Conservation (phyloP, 2,888 invertebrate genomes). For the Philopedon plagiatum region DNA sequence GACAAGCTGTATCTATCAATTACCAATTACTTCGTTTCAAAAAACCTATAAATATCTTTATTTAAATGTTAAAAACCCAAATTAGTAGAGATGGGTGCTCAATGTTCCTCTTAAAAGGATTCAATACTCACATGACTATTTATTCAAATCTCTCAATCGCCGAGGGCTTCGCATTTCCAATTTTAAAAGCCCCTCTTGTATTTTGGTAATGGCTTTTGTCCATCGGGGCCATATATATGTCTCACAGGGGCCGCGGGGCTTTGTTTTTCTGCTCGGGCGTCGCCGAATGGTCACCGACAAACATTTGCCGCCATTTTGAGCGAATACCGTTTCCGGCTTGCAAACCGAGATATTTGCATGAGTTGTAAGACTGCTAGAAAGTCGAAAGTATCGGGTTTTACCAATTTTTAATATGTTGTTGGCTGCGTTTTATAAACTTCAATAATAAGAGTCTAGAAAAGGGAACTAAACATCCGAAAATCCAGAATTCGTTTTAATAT, state of each 20-base stretch:
- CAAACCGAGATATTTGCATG: neutral
- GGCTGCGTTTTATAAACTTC: no score
- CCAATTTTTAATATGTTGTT: no score
- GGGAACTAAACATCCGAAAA: no score
- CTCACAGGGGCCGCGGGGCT: conserved; percentile 41
- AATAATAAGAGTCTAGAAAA: no score
- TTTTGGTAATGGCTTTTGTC: conserved; percentile 36
- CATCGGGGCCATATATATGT: conserved; percentile 43
- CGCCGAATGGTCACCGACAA: conserved; percentile 43
- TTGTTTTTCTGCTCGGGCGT: conserved; percentile 42
- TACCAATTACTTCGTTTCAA: no score
- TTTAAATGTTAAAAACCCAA: no score
- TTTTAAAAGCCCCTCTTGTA: conserved; percentile 32
- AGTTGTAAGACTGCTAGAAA: no score
- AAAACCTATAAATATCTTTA: no score
- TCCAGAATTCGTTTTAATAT: no score
- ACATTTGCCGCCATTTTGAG: conserved; percentile 31
- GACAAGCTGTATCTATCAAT: no score
- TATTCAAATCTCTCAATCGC: neutral
- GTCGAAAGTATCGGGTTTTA: no score
- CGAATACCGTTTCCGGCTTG: neutral
- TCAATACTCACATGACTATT: neutral
- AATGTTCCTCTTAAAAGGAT: neutral
- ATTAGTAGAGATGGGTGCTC: no score
- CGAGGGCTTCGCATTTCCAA: conserved; percentile 3